Conservation (phyloP, 64 coral and sea anemone genomes). For the Anthopleura sola region DNA sequence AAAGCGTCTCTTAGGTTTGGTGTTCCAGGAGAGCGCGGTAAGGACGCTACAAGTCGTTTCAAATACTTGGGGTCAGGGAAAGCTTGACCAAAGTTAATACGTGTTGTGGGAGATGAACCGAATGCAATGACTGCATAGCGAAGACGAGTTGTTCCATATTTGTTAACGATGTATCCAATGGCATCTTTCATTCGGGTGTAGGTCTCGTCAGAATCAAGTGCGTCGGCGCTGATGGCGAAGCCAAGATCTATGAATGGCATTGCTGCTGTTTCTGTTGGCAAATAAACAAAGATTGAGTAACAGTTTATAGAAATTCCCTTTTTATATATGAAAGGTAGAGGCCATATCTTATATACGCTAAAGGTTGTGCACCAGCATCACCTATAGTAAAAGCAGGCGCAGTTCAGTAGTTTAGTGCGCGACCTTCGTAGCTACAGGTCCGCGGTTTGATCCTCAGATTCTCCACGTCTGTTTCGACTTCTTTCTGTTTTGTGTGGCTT, state of each 20-base stretch:
- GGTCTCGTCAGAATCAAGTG: slow-evolving; percentile 41
- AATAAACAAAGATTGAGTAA: not conserved
- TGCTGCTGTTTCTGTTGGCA: slow-evolving; percentile 53
- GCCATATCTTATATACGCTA: no score
- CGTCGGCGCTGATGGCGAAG: slow-evolving; percentile 60
- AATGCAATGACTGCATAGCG: slow-evolving; percentile 64
- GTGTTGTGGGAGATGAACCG: slow-evolving; percentile 34
- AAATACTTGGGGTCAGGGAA: slow-evolving; percentile 22
- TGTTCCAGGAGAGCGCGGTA: slow-evolving; percentile 39
- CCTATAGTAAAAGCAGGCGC: no score
- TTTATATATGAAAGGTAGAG: no score
- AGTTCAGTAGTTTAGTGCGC: no score
- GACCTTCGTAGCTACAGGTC: no score
- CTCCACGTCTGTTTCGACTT: no score
- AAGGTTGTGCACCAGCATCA: no score
- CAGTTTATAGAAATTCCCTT: not conserved
- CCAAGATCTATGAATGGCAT: slow-evolving; percentile 60
- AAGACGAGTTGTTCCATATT: slow-evolving; percentile 61
- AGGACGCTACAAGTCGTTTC: slow-evolving; percentile 13
- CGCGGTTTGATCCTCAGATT: no score
- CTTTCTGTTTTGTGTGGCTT: no score
- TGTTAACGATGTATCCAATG: slow-evolving; percentile 42
- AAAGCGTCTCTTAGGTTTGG: slow-evolving; percentile 43
- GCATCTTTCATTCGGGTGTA: slow-evolving; percentile 60
- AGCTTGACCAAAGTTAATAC: slow-evolving; percentile 38